Percentiles rank a stretch among this genome's conserved stretches.
These are phyloP conservation scores for Acrobasis consociella DNA, from an alignment of 2,888 invertebrate genomes.

Conservation along the genomic window DNA sequence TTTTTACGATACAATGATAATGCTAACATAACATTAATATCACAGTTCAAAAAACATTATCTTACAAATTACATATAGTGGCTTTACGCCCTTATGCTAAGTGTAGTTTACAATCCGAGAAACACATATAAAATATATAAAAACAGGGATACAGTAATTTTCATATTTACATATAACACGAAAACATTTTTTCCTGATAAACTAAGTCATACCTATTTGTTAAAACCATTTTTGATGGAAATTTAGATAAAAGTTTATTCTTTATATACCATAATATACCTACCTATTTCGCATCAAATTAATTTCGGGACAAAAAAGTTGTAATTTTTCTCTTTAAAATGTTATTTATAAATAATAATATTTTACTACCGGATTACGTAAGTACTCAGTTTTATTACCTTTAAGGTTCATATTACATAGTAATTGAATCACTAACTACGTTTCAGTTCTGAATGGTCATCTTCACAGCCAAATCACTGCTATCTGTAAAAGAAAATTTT, in stretches of 20 bases:
- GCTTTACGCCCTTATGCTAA: conserved; percentile 20
- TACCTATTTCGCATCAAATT: too few species aligned
- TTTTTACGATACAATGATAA: conserved; percentile 63
- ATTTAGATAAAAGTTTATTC: too few species aligned
- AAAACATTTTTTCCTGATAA: neutral
- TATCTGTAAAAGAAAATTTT: conserved; percentile 54
- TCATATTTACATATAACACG: conserved; percentile 15
- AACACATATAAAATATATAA: conserved; percentile 30
- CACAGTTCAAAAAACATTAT: conserved; percentile 68
- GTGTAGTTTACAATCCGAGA: conserved; percentile 21
- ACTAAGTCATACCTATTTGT: too few species aligned
- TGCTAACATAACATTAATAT: conserved; percentile 73
- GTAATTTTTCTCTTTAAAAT: too few species aligned
- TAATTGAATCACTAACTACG: conserved; percentile 56
- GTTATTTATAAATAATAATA: neutral
- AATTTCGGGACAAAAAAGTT: too few species aligned
- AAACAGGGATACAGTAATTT: conserved; percentile 35
- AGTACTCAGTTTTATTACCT: neutral
- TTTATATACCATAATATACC: too few species aligned
- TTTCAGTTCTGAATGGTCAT: conserved; percentile 55
- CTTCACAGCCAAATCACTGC: conserved; percentile 55
- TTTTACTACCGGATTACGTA: neutral
- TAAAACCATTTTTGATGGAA: too few species aligned
- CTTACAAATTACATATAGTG: conserved; percentile 30
- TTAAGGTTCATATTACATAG: conserved; percentile 38